phyloP scores from a whole-genome alignment of 1,140 invertebrate species.

The Lycorma delicatula region DNA sequence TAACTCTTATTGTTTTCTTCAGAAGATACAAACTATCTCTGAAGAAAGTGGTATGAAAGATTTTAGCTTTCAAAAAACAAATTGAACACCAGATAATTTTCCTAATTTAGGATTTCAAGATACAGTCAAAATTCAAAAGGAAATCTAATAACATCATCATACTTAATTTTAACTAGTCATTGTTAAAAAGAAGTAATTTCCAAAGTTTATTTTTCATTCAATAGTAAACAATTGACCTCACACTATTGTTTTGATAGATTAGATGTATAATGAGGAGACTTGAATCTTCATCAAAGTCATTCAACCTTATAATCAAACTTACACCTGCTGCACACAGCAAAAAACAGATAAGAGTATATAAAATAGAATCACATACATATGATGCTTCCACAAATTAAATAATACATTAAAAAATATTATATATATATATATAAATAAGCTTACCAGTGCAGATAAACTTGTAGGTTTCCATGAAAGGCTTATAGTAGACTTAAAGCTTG shows the following conservation, averaged over 20 bases:
- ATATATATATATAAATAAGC: background rate
- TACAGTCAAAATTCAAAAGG: too few relatives aligned
- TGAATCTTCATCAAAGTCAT: background rate
- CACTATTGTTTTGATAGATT: background rate
- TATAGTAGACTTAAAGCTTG: slow-evolving; percentile 80
- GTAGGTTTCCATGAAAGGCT: slow-evolving; percentile 77
- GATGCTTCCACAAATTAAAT: background rate
- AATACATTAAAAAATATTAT: background rate
- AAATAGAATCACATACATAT: background rate
- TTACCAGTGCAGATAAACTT: slow-evolving; percentile 11
- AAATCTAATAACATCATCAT: too few relatives aligned
- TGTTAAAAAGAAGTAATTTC: too few relatives aligned
- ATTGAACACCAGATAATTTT: too few relatives aligned
- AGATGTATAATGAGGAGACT: background rate
- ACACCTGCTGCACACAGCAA: background rate
- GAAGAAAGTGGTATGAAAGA: too few relatives aligned
- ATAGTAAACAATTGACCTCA: too few relatives aligned
- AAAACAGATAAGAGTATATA: background rate
- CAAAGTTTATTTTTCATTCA: too few relatives aligned
- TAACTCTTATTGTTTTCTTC: too few relatives aligned
- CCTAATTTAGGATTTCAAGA: too few relatives aligned
- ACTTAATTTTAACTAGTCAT: too few relatives aligned
- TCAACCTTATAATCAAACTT: background rate
- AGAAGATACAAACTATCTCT: too few relatives aligned
- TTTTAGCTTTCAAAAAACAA: too few relatives aligned